A percentile compares a stretch with the other conserved stretches of the same genome.
Conservation (phyloP, 2,888 invertebrate genomes). For the Falcaria lacertinaria region DNA sequence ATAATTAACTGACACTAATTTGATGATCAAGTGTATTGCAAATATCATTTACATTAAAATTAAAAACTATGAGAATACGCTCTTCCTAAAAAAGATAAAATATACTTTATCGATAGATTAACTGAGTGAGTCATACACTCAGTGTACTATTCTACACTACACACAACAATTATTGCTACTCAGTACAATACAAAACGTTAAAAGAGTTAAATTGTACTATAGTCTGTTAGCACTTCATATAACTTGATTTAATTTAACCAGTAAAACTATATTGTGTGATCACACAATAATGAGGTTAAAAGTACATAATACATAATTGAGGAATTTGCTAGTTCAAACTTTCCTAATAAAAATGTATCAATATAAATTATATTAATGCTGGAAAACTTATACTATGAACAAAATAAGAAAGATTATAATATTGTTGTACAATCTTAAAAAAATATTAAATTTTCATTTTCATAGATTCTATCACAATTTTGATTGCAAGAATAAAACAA, state of each 20-base stretch:
- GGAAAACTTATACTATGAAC: background rate
- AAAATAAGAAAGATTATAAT: constrained; percentile 2
- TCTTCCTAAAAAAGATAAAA: too few species aligned
- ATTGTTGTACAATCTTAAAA: constrained; percentile 6
- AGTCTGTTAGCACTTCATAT: background rate
- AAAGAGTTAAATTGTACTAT: background rate
- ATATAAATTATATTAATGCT: background rate
- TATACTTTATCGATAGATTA: too few species aligned
- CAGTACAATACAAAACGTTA: background rate
- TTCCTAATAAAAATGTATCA: constrained; percentile 3
- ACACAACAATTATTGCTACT: background rate
- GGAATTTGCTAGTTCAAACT: background rate
- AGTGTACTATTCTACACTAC: background rate
- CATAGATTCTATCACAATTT: background rate
- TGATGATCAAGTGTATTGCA: too few species aligned
- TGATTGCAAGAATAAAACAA: background rate
- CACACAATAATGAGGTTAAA: too few species aligned
- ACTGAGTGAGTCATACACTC: background rate
- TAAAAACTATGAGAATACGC: too few species aligned
- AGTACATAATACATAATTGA: too few species aligned
- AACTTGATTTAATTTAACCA: background rate
- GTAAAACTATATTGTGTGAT: too few species aligned
- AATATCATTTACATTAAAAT: too few species aligned
- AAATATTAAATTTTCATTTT: constrained; percentile 1
- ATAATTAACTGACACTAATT: too few species aligned